Conservation (phyloP, 2,888 invertebrate genomes). For the Caenorhabditis panamensis region DNA sequence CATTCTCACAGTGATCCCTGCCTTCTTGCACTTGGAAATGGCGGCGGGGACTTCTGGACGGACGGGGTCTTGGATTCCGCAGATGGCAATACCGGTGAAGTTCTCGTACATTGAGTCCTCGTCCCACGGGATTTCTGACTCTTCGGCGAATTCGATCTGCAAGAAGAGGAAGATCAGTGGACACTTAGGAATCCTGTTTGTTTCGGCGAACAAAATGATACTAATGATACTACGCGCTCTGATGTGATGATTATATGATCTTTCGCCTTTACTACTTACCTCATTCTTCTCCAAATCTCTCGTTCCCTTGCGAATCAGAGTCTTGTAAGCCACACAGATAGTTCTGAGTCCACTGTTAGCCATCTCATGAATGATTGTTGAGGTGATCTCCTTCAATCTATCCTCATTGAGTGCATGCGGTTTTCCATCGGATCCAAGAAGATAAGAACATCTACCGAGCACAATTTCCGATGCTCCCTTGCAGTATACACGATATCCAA, state of each 20-base stretch:
- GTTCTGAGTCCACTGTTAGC: conserved; percentile 83
- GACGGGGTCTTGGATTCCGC: conserved; percentile 91
- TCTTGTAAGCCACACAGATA: conserved; percentile 83
- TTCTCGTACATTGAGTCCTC: conserved; percentile 82
- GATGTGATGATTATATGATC: conserved; percentile 48
- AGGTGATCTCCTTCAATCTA: conserved; percentile 77
- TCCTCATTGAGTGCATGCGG: conserved; percentile 81
- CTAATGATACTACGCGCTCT: conserved; percentile 24
- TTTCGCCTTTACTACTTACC: conserved; percentile 51
- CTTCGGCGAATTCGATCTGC: conserved; percentile 83
- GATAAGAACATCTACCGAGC: conserved; percentile 86
- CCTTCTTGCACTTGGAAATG: conserved; percentile 92
- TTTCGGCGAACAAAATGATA: conserved; percentile 15
- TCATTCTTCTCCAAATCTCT: conserved; percentile 69
- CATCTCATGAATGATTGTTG: conserved; percentile 68
- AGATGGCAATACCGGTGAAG: conserved; percentile 82
- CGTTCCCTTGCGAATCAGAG: conserved; percentile 68
- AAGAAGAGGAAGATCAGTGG: conserved; percentile 81
- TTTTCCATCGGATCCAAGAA: conserved; percentile 81
- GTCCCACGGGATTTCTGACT: conserved; percentile 82
- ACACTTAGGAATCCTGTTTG: not conserved
- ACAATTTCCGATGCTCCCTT: conserved; percentile 84
- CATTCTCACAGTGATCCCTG: conserved; percentile 90
- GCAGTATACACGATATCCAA: conserved; percentile 82
- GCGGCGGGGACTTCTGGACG: conserved; percentile 91